Base-by-base conservation (phyloP, 2,888 invertebrate species). In the Hirtodrosophila alboralis region DNA sequence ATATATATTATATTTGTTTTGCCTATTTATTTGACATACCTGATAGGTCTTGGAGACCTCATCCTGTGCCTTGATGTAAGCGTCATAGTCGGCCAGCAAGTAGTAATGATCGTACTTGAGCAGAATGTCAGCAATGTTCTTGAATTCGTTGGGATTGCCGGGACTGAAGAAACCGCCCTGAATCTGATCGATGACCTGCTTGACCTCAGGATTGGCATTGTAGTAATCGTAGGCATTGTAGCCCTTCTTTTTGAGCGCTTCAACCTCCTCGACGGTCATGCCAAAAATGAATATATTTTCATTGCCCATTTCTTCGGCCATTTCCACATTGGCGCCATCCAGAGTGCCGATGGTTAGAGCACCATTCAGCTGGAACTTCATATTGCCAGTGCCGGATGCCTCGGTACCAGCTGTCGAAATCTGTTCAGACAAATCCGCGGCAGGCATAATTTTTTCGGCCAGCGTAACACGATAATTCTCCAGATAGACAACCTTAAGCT, bases 331-430 rank as follows among this genome's bases (percentile, higher is more conserved):
- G 63, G 99, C 99, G 43, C 99, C 99, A 90, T 99, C 99, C 91
- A 99, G 93, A 4, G 99, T 99, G 60, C 99, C 99, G 87, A 99
- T 96, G n/a, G 99, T 99, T 31, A 99, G 92, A 0, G 97, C 96
- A 14, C 99, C 99, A 90, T 99, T 99, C 90, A 99, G 92, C 96
- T 96, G 96, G 92, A 99, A 99, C 92, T 99, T 99, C 99, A 99
- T 99, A 93, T 99, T 99, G 67, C 98, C 98, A n/a, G 99, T 99
- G 72, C 99, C 99, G 0, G 98, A 99, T 0, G 99, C 99, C 90
- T 99, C 99, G 0, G 99, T 99, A 75, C 99, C 99, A 48, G 99
- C 99, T 0, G 99, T 98, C 2, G 99, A 99, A 88, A 99, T 99
- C 92, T 99, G 99, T 91, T 99, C 97, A 77, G 98, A 98, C 67